A percentile compares a stretch with the other conserved stretches of the same genome.
phyloP scores from a whole-genome alignment of 2,888 invertebrate genomes.

The Abrostola triplasia region DNA sequence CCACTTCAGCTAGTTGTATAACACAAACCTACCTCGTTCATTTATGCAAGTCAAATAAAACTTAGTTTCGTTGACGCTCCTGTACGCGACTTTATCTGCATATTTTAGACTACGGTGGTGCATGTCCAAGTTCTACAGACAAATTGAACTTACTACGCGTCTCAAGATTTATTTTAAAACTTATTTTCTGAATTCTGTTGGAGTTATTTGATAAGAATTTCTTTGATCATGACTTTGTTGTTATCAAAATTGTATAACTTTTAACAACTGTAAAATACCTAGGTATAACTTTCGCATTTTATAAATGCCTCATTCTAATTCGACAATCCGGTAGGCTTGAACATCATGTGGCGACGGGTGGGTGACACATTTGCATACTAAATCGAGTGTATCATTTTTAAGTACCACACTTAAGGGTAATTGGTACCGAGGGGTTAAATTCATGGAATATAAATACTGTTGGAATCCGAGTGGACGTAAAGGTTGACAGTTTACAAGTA shows the following conservation, averaged over 20 bases:
- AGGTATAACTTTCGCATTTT: constrained; percentile 13
- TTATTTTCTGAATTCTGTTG: constrained; percentile 35
- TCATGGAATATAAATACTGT: constrained; percentile 52
- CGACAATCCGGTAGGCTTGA: constrained; percentile 19
- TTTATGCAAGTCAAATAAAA: constrained; percentile 69
- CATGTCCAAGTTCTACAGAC: constrained; percentile 58
- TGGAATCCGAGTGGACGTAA: constrained; percentile 38
- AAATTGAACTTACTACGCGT: constrained; percentile 50
- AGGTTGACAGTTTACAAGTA: constrained; percentile 52
- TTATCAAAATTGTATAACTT: constrained; percentile 12
- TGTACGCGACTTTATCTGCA: constrained; percentile 63
- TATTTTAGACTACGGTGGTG: constrained; percentile 54
- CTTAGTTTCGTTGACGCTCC: constrained; percentile 65
- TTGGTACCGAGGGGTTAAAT: constrained; percentile 50
- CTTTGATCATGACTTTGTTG: constrained; percentile 14
- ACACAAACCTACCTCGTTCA: constrained; percentile 61
- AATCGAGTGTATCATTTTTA: constrained; percentile 58
- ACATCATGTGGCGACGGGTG: constrained; percentile 33
- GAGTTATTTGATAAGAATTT: constrained; percentile 25
- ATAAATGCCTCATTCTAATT: constrained; percentile 30
- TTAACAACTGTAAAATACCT: constrained; percentile 16
- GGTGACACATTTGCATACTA: constrained; percentile 55
- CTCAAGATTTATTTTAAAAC: constrained; percentile 53
- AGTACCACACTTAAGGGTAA: constrained; percentile 50
- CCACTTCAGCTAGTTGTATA: constrained; percentile 51